A percentile compares a stretch with the other conserved stretches of the same genome.
These are phyloP conservation scores for Cephus nigrinus DNA, from an alignment of 2,888 invertebrate species.

Conservation along the genomic window DNA sequence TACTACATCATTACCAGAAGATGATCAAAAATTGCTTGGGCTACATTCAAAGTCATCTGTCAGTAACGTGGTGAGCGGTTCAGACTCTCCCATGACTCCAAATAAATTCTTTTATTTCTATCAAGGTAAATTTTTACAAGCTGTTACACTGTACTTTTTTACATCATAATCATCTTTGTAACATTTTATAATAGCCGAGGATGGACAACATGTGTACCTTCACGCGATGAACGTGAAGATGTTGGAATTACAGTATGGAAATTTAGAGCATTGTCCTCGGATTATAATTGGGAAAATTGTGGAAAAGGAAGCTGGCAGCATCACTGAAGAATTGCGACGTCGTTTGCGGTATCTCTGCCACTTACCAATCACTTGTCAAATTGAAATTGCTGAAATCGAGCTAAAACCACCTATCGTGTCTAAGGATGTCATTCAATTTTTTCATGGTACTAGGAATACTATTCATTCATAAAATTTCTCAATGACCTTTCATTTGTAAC, in stretches of 20 bases:
- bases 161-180: not conserved
- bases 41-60: not conserved
- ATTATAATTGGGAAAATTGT: constrained; percentile 81
- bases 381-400: constrained; percentile 90
- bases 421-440: constrained; percentile 74
- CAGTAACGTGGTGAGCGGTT: not conserved
- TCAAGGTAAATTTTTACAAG: constrained; percentile 73
- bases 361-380: constrained; percentile 89
- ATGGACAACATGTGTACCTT: constrained; percentile 93
- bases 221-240: constrained; percentile 92
- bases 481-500: not conserved
- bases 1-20: not conserved
- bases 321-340: constrained; percentile 84
- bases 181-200: constrained; percentile 75
- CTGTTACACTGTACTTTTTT: constrained; percentile 10
- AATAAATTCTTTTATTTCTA: constrained; percentile 81
- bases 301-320: constrained; percentile 88
- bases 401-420: constrained; percentile 80
- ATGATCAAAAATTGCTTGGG: not conserved
- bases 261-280: constrained; percentile 81
- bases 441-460: constrained; percentile 71
- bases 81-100: not conserved
- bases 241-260: constrained; percentile 87
- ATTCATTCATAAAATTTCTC: not conserved
- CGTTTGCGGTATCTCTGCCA: constrained; percentile 84